phyloP scores from a whole-genome alignment of 2,113 vertebrate species.

The Ursus arctos region DNA sequence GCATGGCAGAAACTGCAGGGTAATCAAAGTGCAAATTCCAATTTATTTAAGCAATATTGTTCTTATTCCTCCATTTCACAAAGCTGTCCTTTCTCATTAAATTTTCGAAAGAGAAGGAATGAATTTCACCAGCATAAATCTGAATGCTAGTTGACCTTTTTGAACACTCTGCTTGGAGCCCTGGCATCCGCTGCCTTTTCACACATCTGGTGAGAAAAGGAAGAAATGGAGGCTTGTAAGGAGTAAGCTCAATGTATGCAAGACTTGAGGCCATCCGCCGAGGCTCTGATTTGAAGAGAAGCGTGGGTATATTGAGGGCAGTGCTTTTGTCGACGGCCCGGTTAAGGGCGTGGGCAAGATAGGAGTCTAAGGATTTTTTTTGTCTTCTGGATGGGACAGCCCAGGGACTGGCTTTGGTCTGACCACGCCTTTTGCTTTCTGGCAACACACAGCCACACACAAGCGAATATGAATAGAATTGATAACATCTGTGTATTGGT shows the following conservation, averaged over 20 bases:
- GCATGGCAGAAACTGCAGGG: slow-evolving; percentile 70
- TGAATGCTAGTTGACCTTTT: slow-evolving; percentile 72
- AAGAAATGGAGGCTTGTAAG: slow-evolving; percentile 15
- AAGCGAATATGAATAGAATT: not conserved
- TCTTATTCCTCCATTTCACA: slow-evolving; percentile 76
- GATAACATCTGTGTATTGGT: not conserved
- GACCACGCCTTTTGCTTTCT: not conserved
- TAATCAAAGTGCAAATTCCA: slow-evolving; percentile 84
- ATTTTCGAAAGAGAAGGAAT: slow-evolving; percentile 78
- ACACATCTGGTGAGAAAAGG: not conserved
- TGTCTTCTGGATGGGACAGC: not conserved
- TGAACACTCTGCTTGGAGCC: slow-evolving; percentile 52
- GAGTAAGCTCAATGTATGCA: not conserved
- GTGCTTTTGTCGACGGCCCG: not conserved
- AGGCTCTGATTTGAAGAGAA: not conserved
- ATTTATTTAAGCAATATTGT: slow-evolving; percentile 84
- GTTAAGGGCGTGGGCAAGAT: not conserved
- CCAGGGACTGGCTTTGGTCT: not conserved
- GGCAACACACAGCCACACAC: not conserved
- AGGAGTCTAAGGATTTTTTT: not conserved
- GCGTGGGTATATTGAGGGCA: not conserved
- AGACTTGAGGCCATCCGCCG: not conserved
- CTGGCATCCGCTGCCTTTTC: slow-evolving; percentile 61
- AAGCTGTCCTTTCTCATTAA: slow-evolving; percentile 81
- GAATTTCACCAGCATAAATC: slow-evolving; percentile 74